These are phyloP conservation scores for Hycleus phaleratus DNA, from an alignment of 1,140 invertebrate genomes.

Conservation along the genomic window DNA sequence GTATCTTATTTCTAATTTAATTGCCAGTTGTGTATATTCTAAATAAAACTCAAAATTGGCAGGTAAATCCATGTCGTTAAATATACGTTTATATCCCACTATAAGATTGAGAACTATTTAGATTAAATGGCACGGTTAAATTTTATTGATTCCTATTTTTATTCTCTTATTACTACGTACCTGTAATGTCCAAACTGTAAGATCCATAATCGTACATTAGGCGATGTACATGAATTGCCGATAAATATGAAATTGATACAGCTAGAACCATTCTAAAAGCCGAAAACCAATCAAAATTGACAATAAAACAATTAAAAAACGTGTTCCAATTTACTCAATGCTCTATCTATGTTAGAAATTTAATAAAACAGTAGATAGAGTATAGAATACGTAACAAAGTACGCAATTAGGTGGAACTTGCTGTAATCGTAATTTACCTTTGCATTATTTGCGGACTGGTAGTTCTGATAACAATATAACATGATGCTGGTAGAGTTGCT, in stretches of 20 bases:
- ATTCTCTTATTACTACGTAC: conserved; percentile 42
- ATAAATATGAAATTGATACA: conserved; percentile 73
- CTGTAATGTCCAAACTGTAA: conserved; percentile 87
- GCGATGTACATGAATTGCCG: conserved; percentile 76
- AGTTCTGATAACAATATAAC: conserved; percentile 61
- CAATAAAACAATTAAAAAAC: background rate
- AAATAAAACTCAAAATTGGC: too few relatives aligned
- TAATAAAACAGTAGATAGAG: too few relatives aligned
- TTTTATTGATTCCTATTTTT: background rate
- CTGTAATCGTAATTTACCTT: conserved; percentile 41
- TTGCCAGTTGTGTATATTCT: too few relatives aligned
- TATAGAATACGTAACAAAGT: too few relatives aligned
- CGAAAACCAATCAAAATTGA: conserved; percentile 3
- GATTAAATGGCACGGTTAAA: conserved; percentile 15
- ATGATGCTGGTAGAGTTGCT: conserved; percentile 62
- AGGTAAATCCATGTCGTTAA: too few relatives aligned
- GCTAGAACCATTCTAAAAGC: conserved; percentile 55
- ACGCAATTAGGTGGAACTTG: too few relatives aligned
- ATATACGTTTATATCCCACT: too few relatives aligned
- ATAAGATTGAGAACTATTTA: too few relatives aligned
- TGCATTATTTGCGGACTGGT: conserved; percentile 56
- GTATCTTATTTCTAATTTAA: too few relatives aligned
- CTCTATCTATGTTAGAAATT: too few relatives aligned
- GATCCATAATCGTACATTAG: conserved; percentile 82
- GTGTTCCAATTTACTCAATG: background rate